A percentile compares a stretch with the other conserved stretches of the same genome.
These are phyloP conservation scores for Mastigias papua DNA, from an alignment of 30 jellyfish, hydroid and myxozoan species.

Conservation along the genomic window DNA sequence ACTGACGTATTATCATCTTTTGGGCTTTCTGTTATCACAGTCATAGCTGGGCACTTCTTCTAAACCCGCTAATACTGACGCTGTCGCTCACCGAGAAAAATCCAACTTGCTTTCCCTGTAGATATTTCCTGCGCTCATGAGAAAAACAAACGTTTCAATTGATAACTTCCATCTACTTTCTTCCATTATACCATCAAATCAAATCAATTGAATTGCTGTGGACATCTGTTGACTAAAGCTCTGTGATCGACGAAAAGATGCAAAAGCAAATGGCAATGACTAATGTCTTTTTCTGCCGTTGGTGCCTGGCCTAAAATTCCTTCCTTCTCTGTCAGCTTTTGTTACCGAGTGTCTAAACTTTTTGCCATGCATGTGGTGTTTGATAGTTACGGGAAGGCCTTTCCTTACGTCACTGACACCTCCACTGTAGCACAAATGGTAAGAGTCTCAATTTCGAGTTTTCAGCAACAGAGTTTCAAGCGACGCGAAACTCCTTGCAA, in stretches of 20 bases:
- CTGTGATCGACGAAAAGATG: background rate
- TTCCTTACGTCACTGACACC: background rate
- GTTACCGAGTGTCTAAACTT: background rate
- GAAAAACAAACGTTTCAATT: background rate
- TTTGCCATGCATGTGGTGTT: background rate
- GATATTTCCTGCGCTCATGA: background rate
- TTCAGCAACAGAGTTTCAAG: background rate
- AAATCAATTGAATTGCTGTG: background rate
- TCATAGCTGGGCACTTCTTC: conserved; percentile 19
- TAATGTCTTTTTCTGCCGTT: background rate
- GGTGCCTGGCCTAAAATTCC: conserved; percentile 5
- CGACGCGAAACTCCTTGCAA: conserved; percentile 23
- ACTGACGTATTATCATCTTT: conserved; percentile 79
- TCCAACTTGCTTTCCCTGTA: background rate
- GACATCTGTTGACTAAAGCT: conserved; percentile 6
- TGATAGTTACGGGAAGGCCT: background rate
- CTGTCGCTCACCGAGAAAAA: background rate
- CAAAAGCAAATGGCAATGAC: conserved; percentile 12
- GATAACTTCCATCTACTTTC: background rate
- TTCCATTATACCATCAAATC: background rate
- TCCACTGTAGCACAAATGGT: background rate
- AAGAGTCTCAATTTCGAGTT: background rate
- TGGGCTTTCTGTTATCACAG: conserved; percentile 49
- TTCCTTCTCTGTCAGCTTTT: background rate
- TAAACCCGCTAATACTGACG: background rate